Conservation (phyloP, 2,888 invertebrate genomes). For the Hemithea aestivaria region DNA sequence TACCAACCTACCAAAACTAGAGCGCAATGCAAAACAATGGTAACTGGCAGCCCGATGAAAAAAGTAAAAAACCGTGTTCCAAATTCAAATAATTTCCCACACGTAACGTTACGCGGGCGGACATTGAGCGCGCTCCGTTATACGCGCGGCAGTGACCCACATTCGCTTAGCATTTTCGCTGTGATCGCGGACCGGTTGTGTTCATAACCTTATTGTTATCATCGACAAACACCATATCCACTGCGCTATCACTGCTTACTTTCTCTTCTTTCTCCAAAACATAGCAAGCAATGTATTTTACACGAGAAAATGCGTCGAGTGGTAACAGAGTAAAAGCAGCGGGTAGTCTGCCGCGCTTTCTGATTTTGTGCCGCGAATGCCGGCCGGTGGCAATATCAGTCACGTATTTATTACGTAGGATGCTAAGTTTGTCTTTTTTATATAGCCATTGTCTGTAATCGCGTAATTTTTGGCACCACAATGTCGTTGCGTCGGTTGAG, state of each 20-base stretch:
- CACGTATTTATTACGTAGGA: conserved; percentile 70
- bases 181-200: conserved; percentile 48
- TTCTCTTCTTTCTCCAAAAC: conserved; percentile 22
- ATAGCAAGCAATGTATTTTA: conserved; percentile 35
- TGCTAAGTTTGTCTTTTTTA: conserved; percentile 59
- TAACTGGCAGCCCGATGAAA: conserved; percentile 59
- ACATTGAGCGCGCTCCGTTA: conserved; percentile 74
- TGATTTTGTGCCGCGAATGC: conserved; percentile 69
- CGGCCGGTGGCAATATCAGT: conserved; percentile 48
- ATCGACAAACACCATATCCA: conserved; percentile 26
- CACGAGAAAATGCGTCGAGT: conserved; percentile 9
- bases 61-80: conserved; percentile 64
- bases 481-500: conserved; percentile 5
- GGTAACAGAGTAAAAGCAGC: conserved; percentile 29
- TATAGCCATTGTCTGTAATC: conserved; percentile 34
- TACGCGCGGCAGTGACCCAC: conserved; percentile 76
- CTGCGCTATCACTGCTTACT: conserved; percentile 25
- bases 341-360: conserved; percentile 63
- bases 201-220: conserved; percentile 60
- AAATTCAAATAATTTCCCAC: conserved; percentile 79
- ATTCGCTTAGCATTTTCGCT: conserved; percentile 59
- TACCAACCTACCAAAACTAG: conserved; percentile 47
- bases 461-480: conserved; percentile 14
- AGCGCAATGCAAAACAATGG: conserved; percentile 68
- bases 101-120: conserved; percentile 79